Percentiles rank a stretch among this genome's conserved stretches.
Conservation (phyloP, 2,797 vertebrate species). For the Psittacula derbiana region DNA sequence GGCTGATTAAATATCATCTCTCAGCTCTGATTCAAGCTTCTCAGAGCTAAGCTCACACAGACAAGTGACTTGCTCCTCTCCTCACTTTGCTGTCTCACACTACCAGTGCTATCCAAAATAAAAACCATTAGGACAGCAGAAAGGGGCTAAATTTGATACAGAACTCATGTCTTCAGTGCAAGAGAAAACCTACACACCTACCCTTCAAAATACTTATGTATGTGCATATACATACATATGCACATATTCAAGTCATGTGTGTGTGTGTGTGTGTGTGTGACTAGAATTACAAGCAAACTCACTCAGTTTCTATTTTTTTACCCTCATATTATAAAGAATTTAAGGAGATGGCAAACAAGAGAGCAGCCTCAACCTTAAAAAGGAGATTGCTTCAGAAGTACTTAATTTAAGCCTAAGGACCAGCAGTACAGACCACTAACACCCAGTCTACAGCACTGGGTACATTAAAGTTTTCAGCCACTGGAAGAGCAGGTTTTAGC, state of each 20-base stretch:
- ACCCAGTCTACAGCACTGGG: neutral
- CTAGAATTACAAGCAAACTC: neutral
- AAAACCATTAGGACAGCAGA: neutral
- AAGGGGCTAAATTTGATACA: neutral
- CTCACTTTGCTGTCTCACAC: neutral
- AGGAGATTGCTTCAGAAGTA: neutral
- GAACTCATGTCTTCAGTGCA: neutral
- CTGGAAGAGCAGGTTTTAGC: neutral
- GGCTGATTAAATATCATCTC: neutral
- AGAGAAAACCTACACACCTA: neutral
- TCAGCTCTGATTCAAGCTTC: neutral
- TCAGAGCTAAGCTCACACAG: neutral
- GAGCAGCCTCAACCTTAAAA: neutral
- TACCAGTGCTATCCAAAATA: neutral
- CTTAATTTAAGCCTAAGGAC: neutral
- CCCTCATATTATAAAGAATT: neutral
- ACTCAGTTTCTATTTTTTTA: neutral
- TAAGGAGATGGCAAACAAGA: neutral
- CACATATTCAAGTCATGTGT: neutral
- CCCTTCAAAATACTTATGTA: neutral
- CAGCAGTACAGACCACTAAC: neutral
- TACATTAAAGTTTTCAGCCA: neutral
- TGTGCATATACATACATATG: accelerated
- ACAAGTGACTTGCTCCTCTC: neutral
- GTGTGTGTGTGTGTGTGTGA: neutral